Base-by-base conservation (phyloP, 2,797 vertebrate genomes). In the Enteromius unitaeniatus region DNA sequence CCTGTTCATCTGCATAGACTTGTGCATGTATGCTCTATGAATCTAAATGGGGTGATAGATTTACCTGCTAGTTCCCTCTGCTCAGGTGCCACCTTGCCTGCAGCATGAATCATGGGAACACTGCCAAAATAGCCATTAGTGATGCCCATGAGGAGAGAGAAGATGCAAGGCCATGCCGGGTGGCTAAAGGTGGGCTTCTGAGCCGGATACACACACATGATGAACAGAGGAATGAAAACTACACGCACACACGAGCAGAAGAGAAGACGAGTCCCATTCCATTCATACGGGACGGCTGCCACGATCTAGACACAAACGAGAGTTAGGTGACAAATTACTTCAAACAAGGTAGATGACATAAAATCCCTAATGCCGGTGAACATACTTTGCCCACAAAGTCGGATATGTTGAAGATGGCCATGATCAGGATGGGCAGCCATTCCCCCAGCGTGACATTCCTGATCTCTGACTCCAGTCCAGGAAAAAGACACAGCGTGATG, bases 401-500 rank as follows among this genome's bases (percentile, higher is more conserved):
- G 0, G 98, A 97, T 90, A 99, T 97, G 94, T 99, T 99, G 93
- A 99, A 99, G 78, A 97, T 96, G 40, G 98, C 98, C 98, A 99
- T 99, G 93, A 98, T 96, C 86, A 99, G 96, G 88, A 99, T 99
- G 85, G 98, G 98, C 42, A 99, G 95, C 98, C 97, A 99, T 67
- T 99, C 98, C 40, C 97, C 97, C 40, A 99, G 92, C 0, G 92
- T 94, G 55, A 79, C 90, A 91, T 99, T 97, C 60, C 95, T 94
- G 88, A 99, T 99, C 93, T 99, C 97, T 0, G 98, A 99, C 93
- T 98, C 97, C 87, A 99, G 94, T 4, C 98, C 98, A 0, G 98
- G 98, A 53, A 99, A 99, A 83, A 99, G 95, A 91, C 97, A 99
- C 88, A 99, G 93, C 0, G 98, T 99, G 95, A 99, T 97, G 94